Evolutionary conservation across 1,140 invertebrate species (phyloP).

Genomic region (Temnothorax nylanderi): DNA sequence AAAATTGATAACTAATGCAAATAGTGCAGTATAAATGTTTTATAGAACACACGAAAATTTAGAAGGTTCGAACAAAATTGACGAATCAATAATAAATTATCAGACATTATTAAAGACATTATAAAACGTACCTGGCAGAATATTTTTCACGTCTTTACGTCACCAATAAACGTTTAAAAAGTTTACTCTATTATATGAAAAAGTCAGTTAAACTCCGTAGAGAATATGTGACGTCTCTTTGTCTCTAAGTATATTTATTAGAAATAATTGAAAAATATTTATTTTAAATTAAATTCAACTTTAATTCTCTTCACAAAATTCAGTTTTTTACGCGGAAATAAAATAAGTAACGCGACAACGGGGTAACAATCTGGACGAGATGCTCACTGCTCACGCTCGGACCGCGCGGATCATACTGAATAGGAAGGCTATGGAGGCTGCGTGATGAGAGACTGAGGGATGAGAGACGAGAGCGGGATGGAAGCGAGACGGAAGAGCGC

Average conservation of each 20-base stretch:
- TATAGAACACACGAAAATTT: background rate
- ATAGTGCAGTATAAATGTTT: background rate
- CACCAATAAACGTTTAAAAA: background rate
- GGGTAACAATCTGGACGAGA: background rate
- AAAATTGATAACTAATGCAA: constrained; percentile 11
- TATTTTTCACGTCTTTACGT: background rate
- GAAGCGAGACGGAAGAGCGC: constrained; percentile 40
- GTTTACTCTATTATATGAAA: background rate
- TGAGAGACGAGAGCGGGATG: constrained; percentile 7
- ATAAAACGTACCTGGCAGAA: background rate
- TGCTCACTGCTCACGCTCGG: constrained; percentile 53
- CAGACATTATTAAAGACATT: background rate
- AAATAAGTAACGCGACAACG: constrained; percentile 9
- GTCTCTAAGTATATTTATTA: background rate
- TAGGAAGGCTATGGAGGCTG: constrained; percentile 39
- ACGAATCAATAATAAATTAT: background rate
- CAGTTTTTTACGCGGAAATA: background rate
- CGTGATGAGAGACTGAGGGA: constrained; percentile 42
- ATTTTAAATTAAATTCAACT: background rate
- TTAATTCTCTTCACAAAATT: background rate
- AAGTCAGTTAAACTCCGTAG: background rate
- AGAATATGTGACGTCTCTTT: background rate
- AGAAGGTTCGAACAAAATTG: background rate
- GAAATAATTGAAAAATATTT: background rate
- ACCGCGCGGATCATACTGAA: constrained; percentile 70